Base-by-base conservation (phyloP, 2,113 vertebrate genomes). In the human region DNA sequence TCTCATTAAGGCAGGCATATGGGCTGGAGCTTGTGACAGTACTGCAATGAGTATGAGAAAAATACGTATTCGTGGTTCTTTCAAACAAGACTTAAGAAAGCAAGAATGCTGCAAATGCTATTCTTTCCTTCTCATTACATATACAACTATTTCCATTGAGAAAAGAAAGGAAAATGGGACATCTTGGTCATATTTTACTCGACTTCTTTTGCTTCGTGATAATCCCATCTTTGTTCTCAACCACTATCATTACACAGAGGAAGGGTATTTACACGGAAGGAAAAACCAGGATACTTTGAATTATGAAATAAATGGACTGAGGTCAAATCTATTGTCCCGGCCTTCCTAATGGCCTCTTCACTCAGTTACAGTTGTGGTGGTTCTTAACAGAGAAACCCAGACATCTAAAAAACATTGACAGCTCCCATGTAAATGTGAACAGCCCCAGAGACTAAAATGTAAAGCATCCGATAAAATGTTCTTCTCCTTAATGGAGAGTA, bases 1-100 rank as follows among this genome's bases (percentile, higher is more conserved):
- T 93, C 95, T 96, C 82, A 97, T 94, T 97, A 97, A 98, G 85
- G 96, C 91, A 97, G 83, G 92, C 75, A 55, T 35, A 97, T 90
- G 91, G 93, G 93, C 73, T 72, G 92, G 96, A 97, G 95, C 90
- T 87, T 61, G 89, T 98, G 96, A 97, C 88, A 70, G 0, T 78
- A 75, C 96, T 88, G 92, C 93, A 93, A 30, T 84, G 97, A 97
- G 83, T 86, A 81, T 72, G 55, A 93, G 94, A 89, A 95, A 96
- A 97, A 89, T 50, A 97, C 75, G 70, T 93, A 96, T 89, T 83
- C 95, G 0, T 82, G 90, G n/a, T 84, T 95, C 91, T 96, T 95
- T 96, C 97, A 68, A 93, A 68, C 12, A 76, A 88, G 80, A 89
- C 90, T 90, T 79, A 40, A 45, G 94, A 93, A 85, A 96, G 59